These are phyloP conservation scores for Helarctos malayanus DNA, from an alignment of 2,797 vertebrate genomes.

Conservation along the genomic window DNA sequence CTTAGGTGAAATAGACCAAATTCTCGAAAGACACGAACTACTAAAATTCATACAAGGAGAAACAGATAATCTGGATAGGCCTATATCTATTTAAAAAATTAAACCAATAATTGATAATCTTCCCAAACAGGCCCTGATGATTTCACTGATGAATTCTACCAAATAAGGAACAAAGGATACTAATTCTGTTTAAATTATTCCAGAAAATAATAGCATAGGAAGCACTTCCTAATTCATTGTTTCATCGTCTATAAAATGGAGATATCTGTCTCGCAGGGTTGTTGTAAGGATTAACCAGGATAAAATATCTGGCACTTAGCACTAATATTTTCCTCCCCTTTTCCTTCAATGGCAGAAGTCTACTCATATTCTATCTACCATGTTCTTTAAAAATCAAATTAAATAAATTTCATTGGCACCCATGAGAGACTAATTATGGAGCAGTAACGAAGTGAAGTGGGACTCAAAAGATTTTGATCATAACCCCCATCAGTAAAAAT, in stretches of 20 bases:
- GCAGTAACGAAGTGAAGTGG: not conserved
- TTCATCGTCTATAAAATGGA: not conserved
- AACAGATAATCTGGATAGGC: not conserved
- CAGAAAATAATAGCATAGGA: not conserved
- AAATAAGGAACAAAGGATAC: not conserved
- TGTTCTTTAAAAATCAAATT: not conserved
- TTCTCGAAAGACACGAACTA: not conserved
- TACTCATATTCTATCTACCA: not conserved
- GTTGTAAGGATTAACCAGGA: not conserved
- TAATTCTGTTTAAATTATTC: not conserved
- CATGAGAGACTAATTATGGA: not conserved
- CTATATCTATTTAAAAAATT: not conserved
- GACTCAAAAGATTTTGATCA: not conserved
- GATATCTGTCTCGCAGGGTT: rapidly evolving
- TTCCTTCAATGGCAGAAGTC: not conserved
- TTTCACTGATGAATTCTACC: not conserved
- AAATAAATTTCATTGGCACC: not conserved
- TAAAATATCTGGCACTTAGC: too few species aligned
- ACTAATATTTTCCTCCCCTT: not conserved
- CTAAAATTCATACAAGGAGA: not conserved
- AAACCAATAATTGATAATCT: not conserved
- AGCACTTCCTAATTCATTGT: not conserved
- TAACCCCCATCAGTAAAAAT: not conserved
- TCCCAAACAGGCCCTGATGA: not conserved
- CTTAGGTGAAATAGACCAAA: not conserved